phyloP scores from a whole-genome alignment of 1,140 invertebrate species.

The Tetramorium simillimum region DNA sequence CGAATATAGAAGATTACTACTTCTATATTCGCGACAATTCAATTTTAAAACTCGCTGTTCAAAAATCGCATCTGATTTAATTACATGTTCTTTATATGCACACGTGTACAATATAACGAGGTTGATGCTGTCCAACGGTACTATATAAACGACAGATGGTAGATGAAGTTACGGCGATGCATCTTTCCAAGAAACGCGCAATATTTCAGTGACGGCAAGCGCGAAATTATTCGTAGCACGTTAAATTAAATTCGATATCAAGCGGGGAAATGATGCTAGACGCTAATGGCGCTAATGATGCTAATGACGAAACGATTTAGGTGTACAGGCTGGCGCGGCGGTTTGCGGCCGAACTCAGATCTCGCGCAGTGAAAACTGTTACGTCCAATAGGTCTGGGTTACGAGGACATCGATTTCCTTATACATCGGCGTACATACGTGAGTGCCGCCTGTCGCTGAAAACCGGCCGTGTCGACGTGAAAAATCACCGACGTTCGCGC shows the following conservation, averaged over 20 bases:
- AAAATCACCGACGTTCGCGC: conserved; percentile 34
- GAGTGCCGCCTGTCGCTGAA: neutral
- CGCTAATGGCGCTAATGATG: conserved; percentile 35
- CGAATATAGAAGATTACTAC: no score
- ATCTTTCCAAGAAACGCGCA: neutral
- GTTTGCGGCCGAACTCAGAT: conserved; percentile 70
- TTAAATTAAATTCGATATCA: conserved; percentile 38
- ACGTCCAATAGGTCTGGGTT: conserved; percentile 80
- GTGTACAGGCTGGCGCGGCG: conserved; percentile 26
- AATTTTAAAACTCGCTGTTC: neutral
- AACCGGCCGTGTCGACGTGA: conserved; percentile 5
- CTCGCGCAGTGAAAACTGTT: conserved; percentile 80
- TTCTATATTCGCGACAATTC: neutral
- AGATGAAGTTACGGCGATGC: conserved; percentile 39
- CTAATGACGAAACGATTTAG: conserved; percentile 53
- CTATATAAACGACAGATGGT: neutral
- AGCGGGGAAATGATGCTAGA: neutral
- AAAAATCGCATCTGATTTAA: neutral
- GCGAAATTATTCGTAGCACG: conserved; percentile 19
- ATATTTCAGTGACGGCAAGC: conserved; percentile 9
- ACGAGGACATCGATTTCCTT: conserved; percentile 79
- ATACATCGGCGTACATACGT: conserved; percentile 33
- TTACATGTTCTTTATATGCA: neutral
- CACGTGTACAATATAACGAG: neutral
- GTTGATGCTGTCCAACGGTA: neutral